Conservation (phyloP, 2,888 invertebrate species). For the Acholoe squamosa region DNA sequence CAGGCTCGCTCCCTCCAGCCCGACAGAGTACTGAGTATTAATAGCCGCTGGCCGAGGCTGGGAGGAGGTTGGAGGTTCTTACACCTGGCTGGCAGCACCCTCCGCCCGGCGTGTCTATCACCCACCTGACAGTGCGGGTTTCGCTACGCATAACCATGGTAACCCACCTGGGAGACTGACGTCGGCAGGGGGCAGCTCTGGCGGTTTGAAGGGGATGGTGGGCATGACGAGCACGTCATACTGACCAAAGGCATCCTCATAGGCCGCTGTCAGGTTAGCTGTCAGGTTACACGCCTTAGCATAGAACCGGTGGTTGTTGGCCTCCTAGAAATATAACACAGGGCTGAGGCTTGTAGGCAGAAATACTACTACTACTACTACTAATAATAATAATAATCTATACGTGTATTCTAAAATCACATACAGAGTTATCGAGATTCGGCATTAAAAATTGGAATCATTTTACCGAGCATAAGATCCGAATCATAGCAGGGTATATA, state of each 20-base stretch:
- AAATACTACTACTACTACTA: no score
- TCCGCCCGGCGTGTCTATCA: slow-evolving; percentile 25
- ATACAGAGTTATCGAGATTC: no score
- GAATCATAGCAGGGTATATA: no score
- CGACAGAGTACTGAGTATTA: no score
- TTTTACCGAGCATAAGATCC: no score
- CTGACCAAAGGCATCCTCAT: slow-evolving; percentile 71
- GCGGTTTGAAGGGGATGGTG: slow-evolving; percentile 71
- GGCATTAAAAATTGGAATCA: no score
- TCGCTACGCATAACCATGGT: slow-evolving; percentile 59
- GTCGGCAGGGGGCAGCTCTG: slow-evolving; percentile 66
- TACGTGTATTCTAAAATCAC: no score
- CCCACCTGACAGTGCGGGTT: slow-evolving; percentile 51
- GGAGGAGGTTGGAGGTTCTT: slow-evolving; percentile 37
- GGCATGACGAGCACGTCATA: slow-evolving; percentile 77
- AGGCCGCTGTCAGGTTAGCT: slow-evolving; percentile 69
- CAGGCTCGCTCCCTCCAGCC: no score
- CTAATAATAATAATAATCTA: no score
- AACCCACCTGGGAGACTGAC: slow-evolving; percentile 65
- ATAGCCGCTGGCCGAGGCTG: no score
- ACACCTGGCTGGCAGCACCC: not conserved
- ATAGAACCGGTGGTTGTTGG: slow-evolving; percentile 63
- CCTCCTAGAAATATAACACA: slow-evolving; percentile 62
- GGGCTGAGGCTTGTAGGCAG: no score
- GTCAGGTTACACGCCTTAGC: slow-evolving; percentile 72